phyloP scores from a whole-genome alignment of 2,797 vertebrate genomes.

The Labroides dimidiatus region DNA sequence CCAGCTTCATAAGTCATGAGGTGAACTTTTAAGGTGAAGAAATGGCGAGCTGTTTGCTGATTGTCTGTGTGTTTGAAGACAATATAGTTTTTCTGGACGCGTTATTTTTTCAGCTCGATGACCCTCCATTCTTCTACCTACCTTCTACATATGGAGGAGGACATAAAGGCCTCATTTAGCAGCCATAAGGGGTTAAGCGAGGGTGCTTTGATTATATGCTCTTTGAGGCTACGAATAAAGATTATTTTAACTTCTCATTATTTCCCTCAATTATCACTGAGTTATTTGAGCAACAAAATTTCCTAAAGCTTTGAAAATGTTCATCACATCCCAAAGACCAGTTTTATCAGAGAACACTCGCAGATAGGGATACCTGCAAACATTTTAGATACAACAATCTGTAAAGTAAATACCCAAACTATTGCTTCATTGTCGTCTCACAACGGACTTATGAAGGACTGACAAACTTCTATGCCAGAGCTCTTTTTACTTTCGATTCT shows the following conservation, averaged over 20 bases:
- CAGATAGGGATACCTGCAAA: not conserved
- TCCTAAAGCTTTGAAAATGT: not conserved
- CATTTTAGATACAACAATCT: not conserved
- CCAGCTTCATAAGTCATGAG: slow-evolving; percentile 46
- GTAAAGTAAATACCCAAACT: not conserved
- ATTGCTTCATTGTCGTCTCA: not conserved
- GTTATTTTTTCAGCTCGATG: slow-evolving; percentile 6
- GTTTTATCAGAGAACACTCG: not conserved
- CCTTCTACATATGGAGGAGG: not conserved
- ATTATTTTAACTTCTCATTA: not conserved
- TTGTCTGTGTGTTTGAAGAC: not conserved
- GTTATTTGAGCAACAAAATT: not conserved
- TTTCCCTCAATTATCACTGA: not conserved
- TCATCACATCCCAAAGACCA: not conserved
- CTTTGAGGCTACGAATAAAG: not conserved
- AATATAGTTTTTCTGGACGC: not conserved
- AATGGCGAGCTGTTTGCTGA: slow-evolving; percentile 14
- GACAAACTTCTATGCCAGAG: not conserved
- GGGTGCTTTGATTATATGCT: not conserved
- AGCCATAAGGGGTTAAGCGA: too few relatives aligned
- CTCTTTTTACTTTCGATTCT: not conserved
- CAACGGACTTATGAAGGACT: not conserved
- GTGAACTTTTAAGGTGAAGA: slow-evolving; percentile 60
- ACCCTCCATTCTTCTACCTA: not conserved
- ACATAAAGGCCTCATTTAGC: not conserved